A percentile compares a stretch with the other conserved stretches of the same genome.
These are phyloP conservation scores for Borostomias antarcticus DNA, from an alignment of 2,797 vertebrate species.

Conservation along the genomic window DNA sequence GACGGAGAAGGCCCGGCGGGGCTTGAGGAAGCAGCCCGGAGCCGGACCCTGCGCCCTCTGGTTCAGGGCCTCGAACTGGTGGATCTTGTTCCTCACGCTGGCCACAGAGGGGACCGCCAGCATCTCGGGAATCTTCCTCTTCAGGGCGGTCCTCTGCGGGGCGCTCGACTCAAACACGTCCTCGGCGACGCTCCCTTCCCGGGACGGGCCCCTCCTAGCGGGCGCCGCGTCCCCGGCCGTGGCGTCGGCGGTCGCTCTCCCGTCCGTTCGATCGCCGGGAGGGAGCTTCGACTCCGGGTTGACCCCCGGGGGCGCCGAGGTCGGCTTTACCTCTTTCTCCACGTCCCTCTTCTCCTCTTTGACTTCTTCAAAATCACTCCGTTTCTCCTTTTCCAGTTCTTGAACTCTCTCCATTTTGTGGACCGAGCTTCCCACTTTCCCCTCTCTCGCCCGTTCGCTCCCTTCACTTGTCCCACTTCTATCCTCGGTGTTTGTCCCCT, in stretches of 20 bases:
- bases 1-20: constrained; percentile 65
- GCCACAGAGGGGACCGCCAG: constrained; percentile 29
- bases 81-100: constrained; percentile 79
- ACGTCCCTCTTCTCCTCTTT: background rate
- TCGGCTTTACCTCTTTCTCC: constrained; percentile 4
- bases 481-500: background rate
- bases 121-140: constrained; percentile 20
- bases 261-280: background rate
- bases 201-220: background rate
- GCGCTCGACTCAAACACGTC: constrained; percentile 54
- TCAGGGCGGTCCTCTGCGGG: constrained; percentile 34
- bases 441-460: constrained; percentile 9
- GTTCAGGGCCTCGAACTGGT: constrained; percentile 76
- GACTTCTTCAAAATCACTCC: constrained; percentile 2
- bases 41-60: constrained; percentile 50
- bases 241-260: background rate
- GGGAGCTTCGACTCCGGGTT: constrained; percentile 10
- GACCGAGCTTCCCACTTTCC: background rate
- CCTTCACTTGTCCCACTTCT: constrained; percentile 5
- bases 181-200: constrained; percentile 17
- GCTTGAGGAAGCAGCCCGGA: constrained; percentile 21
- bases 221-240: background rate
- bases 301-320: background rate
- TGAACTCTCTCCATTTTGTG: constrained; percentile 5
- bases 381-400: constrained; percentile 22